A percentile compares a stretch with the other conserved stretches of the same genome.
Conservation (phyloP, 2,797 vertebrate species). For the Megalops cyprinoides region DNA sequence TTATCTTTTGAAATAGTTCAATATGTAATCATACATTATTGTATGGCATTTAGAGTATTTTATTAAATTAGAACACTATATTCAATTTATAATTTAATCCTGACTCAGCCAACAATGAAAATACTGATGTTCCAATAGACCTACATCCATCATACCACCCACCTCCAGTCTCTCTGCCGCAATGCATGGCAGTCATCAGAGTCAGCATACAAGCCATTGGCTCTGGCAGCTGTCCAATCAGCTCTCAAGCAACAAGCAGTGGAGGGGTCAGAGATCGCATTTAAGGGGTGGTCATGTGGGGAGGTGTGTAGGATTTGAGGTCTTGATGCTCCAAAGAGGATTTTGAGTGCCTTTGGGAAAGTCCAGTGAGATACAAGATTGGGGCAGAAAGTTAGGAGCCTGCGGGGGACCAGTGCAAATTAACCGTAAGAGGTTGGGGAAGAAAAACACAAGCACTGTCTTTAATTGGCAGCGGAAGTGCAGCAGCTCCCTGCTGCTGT, state of each 20-base stretch:
- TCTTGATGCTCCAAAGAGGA: not conserved
- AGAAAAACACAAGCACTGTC: conserved; percentile 12
- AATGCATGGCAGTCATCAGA: not conserved
- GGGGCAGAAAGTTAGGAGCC: not conserved
- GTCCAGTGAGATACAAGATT: not conserved
- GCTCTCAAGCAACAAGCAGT: not conserved
- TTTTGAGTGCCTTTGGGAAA: not conserved
- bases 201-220: not conserved
- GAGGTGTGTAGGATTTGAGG: conserved; percentile 10
- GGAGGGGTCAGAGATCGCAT: conserved; percentile 1
- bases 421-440: not conserved
- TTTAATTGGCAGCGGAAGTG: conserved; percentile 13
- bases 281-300: not conserved
- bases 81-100: not conserved
- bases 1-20: too few species aligned
- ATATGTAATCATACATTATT: too few species aligned
- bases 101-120: not conserved
- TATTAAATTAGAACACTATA: too few species aligned
- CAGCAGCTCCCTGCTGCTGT: not conserved
- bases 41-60: not conserved
- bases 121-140: not conserved
- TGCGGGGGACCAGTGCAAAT: not conserved
- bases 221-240: conserved; percentile 16
- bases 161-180: not conserved
- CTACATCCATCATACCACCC: not conserved